These are phyloP conservation scores for Drosophila melanosoma DNA, from an alignment of 2,888 invertebrate genomes.

Conservation along the genomic window DNA sequence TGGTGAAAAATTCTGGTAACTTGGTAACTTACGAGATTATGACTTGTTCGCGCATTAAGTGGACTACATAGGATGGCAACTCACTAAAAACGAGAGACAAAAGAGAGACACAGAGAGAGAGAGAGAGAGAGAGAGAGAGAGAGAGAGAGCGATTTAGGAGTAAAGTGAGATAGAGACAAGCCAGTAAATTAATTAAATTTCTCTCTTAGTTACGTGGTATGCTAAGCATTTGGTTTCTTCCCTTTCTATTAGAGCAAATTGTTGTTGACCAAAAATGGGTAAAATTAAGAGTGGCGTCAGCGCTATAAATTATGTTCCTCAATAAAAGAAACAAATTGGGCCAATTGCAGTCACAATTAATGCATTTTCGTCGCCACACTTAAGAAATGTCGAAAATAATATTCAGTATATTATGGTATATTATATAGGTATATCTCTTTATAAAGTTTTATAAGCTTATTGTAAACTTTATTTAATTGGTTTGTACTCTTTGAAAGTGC, in stretches of 20 bases:
- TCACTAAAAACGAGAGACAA: neutral
- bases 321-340: neutral
- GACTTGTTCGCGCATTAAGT: conserved; percentile 61
- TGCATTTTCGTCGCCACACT: neutral
- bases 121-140: neutral
- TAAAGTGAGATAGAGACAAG: conserved; percentile 3
- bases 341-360: neutral
- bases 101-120: neutral
- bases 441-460: neutral
- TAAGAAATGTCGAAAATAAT: neutral
- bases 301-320: neutral
- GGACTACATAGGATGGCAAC: conserved; percentile 24
- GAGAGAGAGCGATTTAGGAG: neutral
- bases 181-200: conserved; percentile 75
- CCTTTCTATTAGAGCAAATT: conserved; percentile 35
- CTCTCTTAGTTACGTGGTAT: conserved; percentile 57
- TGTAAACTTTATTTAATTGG: neutral
- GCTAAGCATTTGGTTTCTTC: conserved; percentile 46
- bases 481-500: neutral
- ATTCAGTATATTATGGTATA: neutral
- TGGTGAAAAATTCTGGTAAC: conserved; percentile 67
- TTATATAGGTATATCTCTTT: too few relatives aligned
- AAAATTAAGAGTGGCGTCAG: conserved; percentile 7
- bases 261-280: conserved; percentile 16
- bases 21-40: conserved; percentile 66